Conservation (phyloP, 2,888 invertebrate species). For the Vesta saturnalis region DNA sequence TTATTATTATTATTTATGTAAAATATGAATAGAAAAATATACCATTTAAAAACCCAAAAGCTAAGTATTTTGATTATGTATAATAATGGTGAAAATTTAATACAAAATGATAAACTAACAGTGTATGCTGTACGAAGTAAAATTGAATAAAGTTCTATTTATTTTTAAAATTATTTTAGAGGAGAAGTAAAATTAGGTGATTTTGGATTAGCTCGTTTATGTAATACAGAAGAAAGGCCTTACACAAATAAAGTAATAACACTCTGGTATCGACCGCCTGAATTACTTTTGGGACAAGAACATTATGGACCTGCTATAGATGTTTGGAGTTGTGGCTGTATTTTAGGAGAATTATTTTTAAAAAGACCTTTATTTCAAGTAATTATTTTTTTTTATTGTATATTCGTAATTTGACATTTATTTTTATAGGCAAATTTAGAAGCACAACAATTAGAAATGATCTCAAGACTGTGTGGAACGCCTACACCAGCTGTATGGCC, state of each 20-base stretch:
- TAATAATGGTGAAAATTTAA: too few relatives aligned
- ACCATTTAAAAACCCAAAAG: too few relatives aligned
- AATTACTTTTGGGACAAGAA: slow-evolving; percentile 95
- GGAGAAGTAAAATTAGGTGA: slow-evolving; percentile 99
- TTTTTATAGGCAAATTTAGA: slow-evolving; percentile 84
- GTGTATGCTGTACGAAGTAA: too few relatives aligned
- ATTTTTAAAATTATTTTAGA: slow-evolving; percentile 66
- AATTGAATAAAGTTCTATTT: too few relatives aligned
- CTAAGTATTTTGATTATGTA: too few relatives aligned
- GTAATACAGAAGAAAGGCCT: slow-evolving; percentile 93
- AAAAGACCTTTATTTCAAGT: slow-evolving; percentile 97
- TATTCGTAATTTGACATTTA: neutral
- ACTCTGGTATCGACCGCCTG: slow-evolving; percentile 98
- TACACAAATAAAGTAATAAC: slow-evolving; percentile 99
- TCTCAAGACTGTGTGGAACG: slow-evolving; percentile 94
- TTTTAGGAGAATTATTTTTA: slow-evolving; percentile 95
- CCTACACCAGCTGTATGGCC: slow-evolving; percentile 98
- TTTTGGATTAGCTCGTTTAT: slow-evolving; percentile 95
- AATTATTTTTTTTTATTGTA: slow-evolving; percentile 38
- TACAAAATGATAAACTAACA: too few relatives aligned
- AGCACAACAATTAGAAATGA: slow-evolving; percentile 92
- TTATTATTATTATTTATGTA: too few relatives aligned
- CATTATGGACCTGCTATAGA: slow-evolving; percentile 97
- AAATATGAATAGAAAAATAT: too few relatives aligned
- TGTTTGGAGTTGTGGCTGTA: slow-evolving; percentile 99